Evolutionary conservation across 2,113 vertebrate species (phyloP).

Genomic region (Marmota monax): DNA sequence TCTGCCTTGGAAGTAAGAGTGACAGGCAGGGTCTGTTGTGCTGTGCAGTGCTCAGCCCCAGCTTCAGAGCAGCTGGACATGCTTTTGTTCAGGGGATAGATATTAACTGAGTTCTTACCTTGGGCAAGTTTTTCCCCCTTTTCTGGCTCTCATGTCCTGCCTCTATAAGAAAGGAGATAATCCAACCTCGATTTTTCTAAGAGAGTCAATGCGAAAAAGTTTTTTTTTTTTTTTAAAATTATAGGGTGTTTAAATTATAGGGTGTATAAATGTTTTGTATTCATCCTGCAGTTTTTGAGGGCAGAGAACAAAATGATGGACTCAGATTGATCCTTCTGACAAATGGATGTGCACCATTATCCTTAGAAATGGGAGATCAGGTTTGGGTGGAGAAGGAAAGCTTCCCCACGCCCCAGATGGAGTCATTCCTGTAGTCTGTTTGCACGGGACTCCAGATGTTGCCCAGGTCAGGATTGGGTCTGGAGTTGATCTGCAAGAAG

Average conservation of each 20-base stretch:
- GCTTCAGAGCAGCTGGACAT: background rate
- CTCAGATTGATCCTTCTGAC: background rate
- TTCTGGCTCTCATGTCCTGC: background rate
- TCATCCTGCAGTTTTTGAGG: background rate
- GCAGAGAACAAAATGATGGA: background rate
- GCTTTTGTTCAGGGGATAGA: background rate
- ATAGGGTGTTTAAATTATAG: background rate
- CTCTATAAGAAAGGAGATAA: background rate
- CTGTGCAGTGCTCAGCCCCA: background rate
- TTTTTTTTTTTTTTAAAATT: slow-evolving; percentile 10
- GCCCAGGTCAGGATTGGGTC: background rate
- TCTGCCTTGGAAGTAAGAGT: background rate
- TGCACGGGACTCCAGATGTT: background rate
- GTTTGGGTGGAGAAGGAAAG: background rate
- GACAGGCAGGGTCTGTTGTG: background rate
- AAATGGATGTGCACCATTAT: background rate
- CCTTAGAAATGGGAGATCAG: background rate
- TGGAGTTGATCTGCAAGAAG: background rate
- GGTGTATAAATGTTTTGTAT: background rate
- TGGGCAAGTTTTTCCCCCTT: background rate
- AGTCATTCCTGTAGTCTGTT: background rate
- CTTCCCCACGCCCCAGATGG: background rate
- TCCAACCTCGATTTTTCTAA: background rate
- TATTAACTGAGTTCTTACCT: background rate
- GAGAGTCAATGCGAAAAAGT: background rate